phyloP scores from a whole-genome alignment of 2,797 vertebrate species.

The Ataeniobius toweri region DNA sequence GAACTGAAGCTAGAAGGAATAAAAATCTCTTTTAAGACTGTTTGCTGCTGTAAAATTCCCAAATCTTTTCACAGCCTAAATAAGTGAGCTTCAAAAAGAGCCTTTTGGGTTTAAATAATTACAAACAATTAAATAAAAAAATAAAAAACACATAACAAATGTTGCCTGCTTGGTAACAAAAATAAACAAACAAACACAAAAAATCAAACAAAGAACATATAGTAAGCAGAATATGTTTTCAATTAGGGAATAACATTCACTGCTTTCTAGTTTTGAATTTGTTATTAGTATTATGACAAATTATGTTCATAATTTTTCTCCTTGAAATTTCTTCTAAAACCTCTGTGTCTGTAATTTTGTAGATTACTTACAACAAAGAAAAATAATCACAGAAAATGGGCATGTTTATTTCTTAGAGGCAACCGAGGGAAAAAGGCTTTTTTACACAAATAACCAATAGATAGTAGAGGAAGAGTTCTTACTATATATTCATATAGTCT shows the following conservation, averaged over 20 bases:
- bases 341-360: neutral
- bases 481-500: neutral
- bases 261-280: neutral
- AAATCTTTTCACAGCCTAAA: constrained; percentile 18
- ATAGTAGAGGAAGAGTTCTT: neutral
- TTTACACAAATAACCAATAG: neutral
- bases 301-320: constrained; percentile 8
- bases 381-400: neutral
- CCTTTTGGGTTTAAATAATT: constrained; percentile 8
- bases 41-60: neutral
- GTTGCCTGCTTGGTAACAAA: neutral
- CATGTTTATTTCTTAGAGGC: neutral
- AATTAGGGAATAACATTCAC: neutral
- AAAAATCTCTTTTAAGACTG: neutral
- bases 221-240: neutral
- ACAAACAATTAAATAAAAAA: neutral
- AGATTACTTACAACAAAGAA: neutral
- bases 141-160: no score
- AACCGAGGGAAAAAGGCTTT: neutral
- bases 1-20: neutral
- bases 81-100: constrained; percentile 15
- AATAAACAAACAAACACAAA: neutral
- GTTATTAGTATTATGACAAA: neutral
- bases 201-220: neutral
- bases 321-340: neutral